phyloP scores from a whole-genome alignment of 2,888 invertebrate species.

The Nomada hirtipes region DNA sequence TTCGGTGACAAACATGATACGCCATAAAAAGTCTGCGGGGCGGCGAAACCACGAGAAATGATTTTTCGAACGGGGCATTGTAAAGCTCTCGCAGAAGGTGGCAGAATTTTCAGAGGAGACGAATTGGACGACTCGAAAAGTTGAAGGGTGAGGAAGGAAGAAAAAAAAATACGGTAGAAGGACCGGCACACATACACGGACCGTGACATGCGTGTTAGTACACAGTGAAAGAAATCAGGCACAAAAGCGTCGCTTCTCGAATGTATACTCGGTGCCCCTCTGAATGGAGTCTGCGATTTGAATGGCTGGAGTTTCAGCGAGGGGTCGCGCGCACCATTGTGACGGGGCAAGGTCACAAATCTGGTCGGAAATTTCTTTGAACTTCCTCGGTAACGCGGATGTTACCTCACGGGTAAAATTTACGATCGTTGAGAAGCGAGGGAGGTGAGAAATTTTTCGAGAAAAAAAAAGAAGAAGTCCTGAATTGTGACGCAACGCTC shows the following conservation, averaged over 20 bases:
- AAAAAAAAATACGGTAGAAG: slow-evolving; percentile 66
- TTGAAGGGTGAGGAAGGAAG: slow-evolving; percentile 56
- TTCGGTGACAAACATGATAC: too few species aligned
- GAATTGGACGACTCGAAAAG: slow-evolving; percentile 52
- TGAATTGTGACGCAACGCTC: slow-evolving; percentile 23
- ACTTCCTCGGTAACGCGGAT: slow-evolving; percentile 71
- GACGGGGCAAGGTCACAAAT: slow-evolving; percentile 83
- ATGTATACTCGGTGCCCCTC: slow-evolving; percentile 72
- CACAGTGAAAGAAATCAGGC: slow-evolving; percentile 76
- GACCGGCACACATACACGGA: slow-evolving; percentile 63
- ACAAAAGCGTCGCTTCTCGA: slow-evolving; percentile 77
- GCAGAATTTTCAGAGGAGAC: slow-evolving; percentile 36
- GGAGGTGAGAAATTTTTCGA: slow-evolving; percentile 54
- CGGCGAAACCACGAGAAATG: neutral
- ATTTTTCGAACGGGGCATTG: neutral
- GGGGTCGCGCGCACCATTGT: slow-evolving; percentile 80
- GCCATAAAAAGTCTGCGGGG: neutral
- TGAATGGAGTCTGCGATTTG: slow-evolving; percentile 83
- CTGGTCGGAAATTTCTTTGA: slow-evolving; percentile 80
- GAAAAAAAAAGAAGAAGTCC: slow-evolving; percentile 1
- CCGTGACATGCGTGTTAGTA: slow-evolving; percentile 52
- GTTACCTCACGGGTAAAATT: slow-evolving; percentile 65
- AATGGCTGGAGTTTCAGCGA: slow-evolving; percentile 79
- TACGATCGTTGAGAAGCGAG: slow-evolving; percentile 65
- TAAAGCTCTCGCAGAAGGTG: slow-evolving; percentile 28